These are phyloP conservation scores for Rafetus swinhoei DNA, from an alignment of 2,113 vertebrate genomes.

Conservation along the genomic window DNA sequence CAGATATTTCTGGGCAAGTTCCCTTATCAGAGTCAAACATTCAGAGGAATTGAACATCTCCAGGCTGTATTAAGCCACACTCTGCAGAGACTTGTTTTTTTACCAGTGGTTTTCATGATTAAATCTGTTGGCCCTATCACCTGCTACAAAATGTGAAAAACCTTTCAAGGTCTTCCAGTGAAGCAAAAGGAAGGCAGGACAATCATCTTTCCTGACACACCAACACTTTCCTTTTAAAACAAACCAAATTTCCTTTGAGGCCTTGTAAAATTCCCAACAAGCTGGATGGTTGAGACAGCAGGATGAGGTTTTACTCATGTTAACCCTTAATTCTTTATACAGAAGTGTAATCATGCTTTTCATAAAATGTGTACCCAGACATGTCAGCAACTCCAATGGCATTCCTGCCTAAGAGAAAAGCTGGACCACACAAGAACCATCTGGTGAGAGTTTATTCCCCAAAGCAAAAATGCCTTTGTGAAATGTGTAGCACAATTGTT, in stretches of 20 bases:
- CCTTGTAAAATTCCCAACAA: neutral
- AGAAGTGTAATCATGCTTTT: constrained; percentile 27
- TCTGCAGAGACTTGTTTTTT: neutral
- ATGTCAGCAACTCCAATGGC: constrained; percentile 23
- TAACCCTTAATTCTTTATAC: neutral
- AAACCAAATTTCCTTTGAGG: neutral
- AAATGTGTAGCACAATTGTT: constrained; percentile 23
- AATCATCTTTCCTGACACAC: neutral
- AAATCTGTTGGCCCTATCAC: neutral
- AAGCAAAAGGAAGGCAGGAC: neutral
- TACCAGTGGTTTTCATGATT: neutral
- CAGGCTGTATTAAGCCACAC: neutral
- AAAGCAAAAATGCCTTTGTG: constrained; percentile 40
- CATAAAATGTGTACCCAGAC: constrained; percentile 18
- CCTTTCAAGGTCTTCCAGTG: neutral
- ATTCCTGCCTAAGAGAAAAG: constrained; percentile 60
- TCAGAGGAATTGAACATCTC: neutral
- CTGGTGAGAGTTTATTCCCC: constrained; percentile 7
- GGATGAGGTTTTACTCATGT: neutral
- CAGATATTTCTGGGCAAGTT: neutral
- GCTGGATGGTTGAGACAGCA: neutral
- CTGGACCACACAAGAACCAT: constrained; percentile 53
- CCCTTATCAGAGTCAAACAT: neutral
- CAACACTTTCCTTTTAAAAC: neutral
- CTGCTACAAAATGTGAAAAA: neutral